Conservation (phyloP, 2,797 vertebrate genomes). For the Diglossa cyanea region DNA sequence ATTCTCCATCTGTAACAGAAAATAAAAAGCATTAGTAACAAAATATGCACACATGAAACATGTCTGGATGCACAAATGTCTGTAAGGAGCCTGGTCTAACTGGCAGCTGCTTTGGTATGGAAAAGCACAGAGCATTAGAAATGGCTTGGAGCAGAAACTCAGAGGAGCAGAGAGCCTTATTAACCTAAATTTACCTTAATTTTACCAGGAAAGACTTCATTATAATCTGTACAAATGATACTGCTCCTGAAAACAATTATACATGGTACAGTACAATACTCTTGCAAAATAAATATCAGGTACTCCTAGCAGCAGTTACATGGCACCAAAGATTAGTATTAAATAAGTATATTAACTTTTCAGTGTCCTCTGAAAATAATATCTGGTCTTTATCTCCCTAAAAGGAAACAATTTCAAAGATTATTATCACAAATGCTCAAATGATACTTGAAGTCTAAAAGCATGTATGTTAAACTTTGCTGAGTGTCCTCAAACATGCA, state of each 20-base stretch:
- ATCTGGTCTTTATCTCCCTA: not conserved
- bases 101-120: not conserved
- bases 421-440: not conserved
- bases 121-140: not conserved
- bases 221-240: not conserved
- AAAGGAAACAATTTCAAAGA: not conserved
- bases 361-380: not conserved
- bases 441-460: not conserved
- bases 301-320: not conserved
- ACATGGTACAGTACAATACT: not conserved
- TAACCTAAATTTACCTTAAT: not conserved
- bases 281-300: not conserved
- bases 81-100: not conserved
- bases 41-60: not conserved
- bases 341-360: not conserved
- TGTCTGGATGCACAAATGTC: not conserved
- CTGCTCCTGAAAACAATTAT: not conserved
- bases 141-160: not conserved
- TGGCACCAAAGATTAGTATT: not conserved
- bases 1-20: slow-evolving; percentile 77
- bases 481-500: not conserved
- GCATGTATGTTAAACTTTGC: not conserved
- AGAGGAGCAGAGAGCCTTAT: not conserved
- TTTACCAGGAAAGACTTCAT: not conserved
- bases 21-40: not conserved